Evolutionary conservation across 2,113 vertebrate species (phyloP).

Genomic region (Kryptolebias marmoratus): DNA sequence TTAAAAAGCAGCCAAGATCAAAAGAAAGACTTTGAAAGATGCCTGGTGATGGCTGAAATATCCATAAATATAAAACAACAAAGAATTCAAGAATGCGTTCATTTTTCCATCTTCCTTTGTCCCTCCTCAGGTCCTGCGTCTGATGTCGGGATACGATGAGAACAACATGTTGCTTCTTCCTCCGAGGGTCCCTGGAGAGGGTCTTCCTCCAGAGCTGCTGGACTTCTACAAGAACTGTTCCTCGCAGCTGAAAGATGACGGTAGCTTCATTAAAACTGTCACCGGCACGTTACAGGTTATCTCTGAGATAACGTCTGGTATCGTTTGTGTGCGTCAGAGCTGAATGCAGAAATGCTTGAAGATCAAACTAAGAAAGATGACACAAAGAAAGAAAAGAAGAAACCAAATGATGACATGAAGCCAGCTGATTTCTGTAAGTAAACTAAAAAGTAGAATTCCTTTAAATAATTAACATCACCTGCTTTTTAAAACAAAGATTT

Average conservation of each 20-base stretch:
- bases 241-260: slow-evolving; percentile 62
- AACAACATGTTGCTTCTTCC: slow-evolving; percentile 84
- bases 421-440: slow-evolving; percentile 45
- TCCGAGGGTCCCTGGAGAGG: slow-evolving; percentile 81
- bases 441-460: background rate
- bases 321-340: slow-evolving; percentile 40
- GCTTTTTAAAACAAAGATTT: too few species aligned
- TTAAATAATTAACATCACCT: too few species aligned
- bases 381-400: slow-evolving; percentile 45
- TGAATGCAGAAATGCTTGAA: background rate
- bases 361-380: slow-evolving; percentile 46
- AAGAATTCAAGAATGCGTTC: background rate
- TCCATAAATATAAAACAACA: background rate
- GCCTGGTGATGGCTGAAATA: background rate
- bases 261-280: slow-evolving; percentile 31
- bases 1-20: too few species aligned
- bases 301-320: background rate
- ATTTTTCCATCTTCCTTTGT: background rate
- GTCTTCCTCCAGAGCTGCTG: slow-evolving; percentile 85
- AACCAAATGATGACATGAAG: slow-evolving; percentile 10
- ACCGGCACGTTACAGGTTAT: background rate
- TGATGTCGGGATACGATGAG: slow-evolving; percentile 80
- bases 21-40: too few species aligned
- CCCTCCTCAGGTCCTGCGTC: slow-evolving; percentile 80
- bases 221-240: slow-evolving; percentile 80